These are phyloP conservation scores for Heliconius melpomene DNA, from an alignment of 1,140 invertebrate species.

Conservation along the genomic window DNA sequence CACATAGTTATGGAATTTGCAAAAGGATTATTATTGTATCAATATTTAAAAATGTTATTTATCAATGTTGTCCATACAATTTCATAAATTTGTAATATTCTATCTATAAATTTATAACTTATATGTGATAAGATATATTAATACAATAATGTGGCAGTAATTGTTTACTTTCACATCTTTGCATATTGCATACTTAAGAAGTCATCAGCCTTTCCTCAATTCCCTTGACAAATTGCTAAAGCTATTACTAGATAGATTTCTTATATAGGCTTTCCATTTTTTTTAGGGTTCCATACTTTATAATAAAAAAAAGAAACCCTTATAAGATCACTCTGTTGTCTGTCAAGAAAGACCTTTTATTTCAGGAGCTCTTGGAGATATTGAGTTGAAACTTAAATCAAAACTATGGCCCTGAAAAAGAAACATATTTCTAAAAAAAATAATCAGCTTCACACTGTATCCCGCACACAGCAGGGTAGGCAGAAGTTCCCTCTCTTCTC, in stretches of 20 bases:
- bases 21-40: background rate
- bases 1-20: background rate
- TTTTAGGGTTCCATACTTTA: too few relatives aligned
- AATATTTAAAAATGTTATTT: background rate
- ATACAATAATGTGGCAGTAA: background rate
- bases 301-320: too few relatives aligned
- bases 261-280: background rate
- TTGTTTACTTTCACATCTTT: constrained; percentile 6
- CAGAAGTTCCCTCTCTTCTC: too few relatives aligned
- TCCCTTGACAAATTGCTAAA: background rate
- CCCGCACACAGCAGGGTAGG: too few relatives aligned
- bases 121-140: constrained; percentile 1
- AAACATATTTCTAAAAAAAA: too few relatives aligned
- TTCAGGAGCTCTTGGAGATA: too few relatives aligned
- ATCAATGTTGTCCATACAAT: background rate
- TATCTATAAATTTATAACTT: too few relatives aligned
- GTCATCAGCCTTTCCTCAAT: constrained; percentile 5
- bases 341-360: too few relatives aligned
- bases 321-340: too few relatives aligned
- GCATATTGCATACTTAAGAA: constrained; percentile 11
- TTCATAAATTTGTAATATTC: background rate
- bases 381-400: too few relatives aligned
- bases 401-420: too few relatives aligned
- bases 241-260: background rate
- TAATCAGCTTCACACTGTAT: too few relatives aligned